phyloP scores from a whole-genome alignment of 2,888 invertebrate genomes.

The Caenorhabditis doughertyi region DNA sequence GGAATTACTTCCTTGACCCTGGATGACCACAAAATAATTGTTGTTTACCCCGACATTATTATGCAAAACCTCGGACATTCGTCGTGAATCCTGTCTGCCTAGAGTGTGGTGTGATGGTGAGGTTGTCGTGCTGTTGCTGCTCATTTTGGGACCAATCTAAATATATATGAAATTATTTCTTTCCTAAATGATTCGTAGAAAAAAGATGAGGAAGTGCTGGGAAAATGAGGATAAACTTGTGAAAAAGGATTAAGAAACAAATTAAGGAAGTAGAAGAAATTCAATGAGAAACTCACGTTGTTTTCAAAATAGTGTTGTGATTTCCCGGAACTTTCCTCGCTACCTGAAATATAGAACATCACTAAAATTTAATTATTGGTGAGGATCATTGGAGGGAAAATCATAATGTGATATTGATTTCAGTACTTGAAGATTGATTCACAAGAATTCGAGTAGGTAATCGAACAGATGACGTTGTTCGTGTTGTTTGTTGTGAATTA shows the following conservation, averaged over 20 bases:
- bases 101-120: conserved; percentile 32
- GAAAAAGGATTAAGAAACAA: neutral
- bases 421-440: conserved; percentile 62
- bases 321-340: conserved; percentile 61
- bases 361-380: neutral
- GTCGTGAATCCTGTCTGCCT: conserved; percentile 49
- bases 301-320: conserved; percentile 39
- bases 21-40: conserved; percentile 57
- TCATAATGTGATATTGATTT: neutral
- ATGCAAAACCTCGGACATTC: conserved; percentile 63
- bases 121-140: conserved; percentile 1
- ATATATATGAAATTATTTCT: conserved; percentile 17
- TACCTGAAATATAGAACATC: conserved; percentile 48
- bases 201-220: conserved; percentile 32
- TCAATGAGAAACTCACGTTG: conserved; percentile 38
- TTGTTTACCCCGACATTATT: conserved; percentile 51
- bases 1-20: conserved; percentile 65
- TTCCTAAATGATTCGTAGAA: conserved; percentile 23
- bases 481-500: conserved; percentile 68
- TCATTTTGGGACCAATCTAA: conserved; percentile 54
- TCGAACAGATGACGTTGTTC: conserved; percentile 55
- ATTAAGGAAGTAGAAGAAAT: conserved; percentile 32
- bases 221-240: conserved; percentile 27
- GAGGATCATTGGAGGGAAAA: neutral
- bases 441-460: conserved; percentile 47